Percentiles rank a stretch among this genome's conserved stretches.
These are phyloP conservation scores for Albula glossodonta DNA, from an alignment of 2,113 vertebrate genomes.

Conservation along the genomic window DNA sequence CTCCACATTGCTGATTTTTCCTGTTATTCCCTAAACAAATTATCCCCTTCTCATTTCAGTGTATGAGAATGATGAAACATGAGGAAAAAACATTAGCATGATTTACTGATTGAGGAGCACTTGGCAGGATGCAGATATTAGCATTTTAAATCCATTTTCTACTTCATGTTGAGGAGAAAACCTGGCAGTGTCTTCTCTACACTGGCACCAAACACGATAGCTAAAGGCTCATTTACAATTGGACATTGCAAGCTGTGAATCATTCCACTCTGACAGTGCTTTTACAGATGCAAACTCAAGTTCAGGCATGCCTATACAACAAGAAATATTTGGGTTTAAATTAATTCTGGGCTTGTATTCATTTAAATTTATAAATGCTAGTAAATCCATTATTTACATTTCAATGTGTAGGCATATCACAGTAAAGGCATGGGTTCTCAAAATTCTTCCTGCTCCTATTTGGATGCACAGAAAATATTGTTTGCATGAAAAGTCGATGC, in stretches of 20 bases:
- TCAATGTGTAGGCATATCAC: background rate
- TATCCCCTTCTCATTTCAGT: constrained; percentile 30
- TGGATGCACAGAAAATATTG: too few relatives aligned
- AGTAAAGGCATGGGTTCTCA: background rate
- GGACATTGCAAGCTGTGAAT: constrained; percentile 46
- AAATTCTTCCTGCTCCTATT: too few relatives aligned
- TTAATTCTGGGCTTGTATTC: constrained; percentile 46
- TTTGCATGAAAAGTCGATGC: too few relatives aligned
- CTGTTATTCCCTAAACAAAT: constrained; percentile 2
- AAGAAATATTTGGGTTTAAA: constrained; percentile 45
- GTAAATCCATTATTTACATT: constrained; percentile 35
- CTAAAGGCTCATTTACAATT: constrained; percentile 47
- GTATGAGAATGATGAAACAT: constrained; percentile 28
- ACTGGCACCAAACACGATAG: constrained; percentile 42
- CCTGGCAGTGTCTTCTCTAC: constrained; percentile 42
- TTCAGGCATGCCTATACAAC: constrained; percentile 50
- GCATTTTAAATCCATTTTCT: constrained; percentile 29
- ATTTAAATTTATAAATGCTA: constrained; percentile 56
- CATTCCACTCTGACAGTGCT: constrained; percentile 37
- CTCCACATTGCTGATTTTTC: background rate
- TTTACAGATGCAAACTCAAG: constrained; percentile 42
- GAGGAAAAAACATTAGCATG: constrained; percentile 28
- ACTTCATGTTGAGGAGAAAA: constrained; percentile 35
- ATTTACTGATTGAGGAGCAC: constrained; percentile 31
- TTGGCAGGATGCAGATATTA: constrained; percentile 36